These are phyloP conservation scores for Amblyteles armatorius DNA, from an alignment of 2,888 invertebrate genomes.

Conservation along the genomic window DNA sequence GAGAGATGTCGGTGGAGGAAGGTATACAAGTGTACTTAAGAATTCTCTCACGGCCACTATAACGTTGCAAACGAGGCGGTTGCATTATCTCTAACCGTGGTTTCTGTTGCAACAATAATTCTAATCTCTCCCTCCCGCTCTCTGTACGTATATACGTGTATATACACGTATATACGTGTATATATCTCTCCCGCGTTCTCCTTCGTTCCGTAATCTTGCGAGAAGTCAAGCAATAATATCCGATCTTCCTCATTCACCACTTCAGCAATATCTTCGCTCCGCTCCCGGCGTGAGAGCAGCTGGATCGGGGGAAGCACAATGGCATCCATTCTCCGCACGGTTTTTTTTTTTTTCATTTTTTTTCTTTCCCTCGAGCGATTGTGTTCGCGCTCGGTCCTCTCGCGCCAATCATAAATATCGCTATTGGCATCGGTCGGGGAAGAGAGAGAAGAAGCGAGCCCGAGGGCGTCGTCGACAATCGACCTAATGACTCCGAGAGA, in stretches of 20 bases:
- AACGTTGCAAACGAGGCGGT: conserved; percentile 59
- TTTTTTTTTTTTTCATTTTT: conserved; percentile 54
- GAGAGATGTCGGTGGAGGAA: conserved; percentile 2
- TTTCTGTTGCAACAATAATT: conserved; percentile 54
- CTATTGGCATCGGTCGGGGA: conserved; percentile 62
- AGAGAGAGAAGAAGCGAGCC: background rate
- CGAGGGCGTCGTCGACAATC: conserved; percentile 58
- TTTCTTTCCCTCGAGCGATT: conserved; percentile 42
- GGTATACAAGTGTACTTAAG: conserved; percentile 52
- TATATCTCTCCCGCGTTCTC: background rate
- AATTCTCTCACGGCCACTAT: conserved; percentile 51
- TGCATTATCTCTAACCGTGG: conserved; percentile 58
- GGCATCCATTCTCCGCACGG: conserved; percentile 61
- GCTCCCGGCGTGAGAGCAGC: conserved; percentile 4
- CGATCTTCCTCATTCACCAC: conserved; percentile 47
- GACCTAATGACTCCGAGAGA: conserved; percentile 64
- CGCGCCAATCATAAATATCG: conserved; percentile 60
- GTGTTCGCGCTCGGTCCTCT: conserved; percentile 1
- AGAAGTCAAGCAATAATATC: conserved; percentile 60
- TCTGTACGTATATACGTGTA: background rate
- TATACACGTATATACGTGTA: background rate
- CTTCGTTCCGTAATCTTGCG: conserved; percentile 5
- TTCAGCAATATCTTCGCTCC: conserved; percentile 25
- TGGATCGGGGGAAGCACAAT: conserved; percentile 57
- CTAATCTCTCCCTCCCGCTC: conserved; percentile 36